Evolutionary conservation across 2,888 invertebrate genomes (phyloP), one percentile per base, ranked within the genome.

Genomic region (Pyrocoelia pectoralis): DNA sequence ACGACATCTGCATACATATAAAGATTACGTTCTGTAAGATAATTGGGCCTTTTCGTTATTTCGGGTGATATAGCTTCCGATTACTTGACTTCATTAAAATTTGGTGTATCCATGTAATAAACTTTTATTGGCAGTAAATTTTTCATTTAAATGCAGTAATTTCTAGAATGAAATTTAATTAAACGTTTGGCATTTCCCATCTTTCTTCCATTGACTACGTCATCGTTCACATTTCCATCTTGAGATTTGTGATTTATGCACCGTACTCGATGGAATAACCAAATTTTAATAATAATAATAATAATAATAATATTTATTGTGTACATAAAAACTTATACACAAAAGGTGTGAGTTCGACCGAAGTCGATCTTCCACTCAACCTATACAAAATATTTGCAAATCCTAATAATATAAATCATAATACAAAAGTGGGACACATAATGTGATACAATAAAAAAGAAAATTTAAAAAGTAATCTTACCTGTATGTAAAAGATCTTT

Each of bases 121-220:
- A 33, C 10, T 33, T 33, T 33, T 33, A 33, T 33, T 33, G 33
- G 33, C n/a, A 33, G 33, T 33, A 33, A 33, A 33, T 33, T 33
- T 33, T 33, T 33, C 33, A 33, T 33, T 33, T 33, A n/a, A 33
- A 33, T 33, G 33, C 33, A 33, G 33, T 33, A 33, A 33, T 33
- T n/a, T 33, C 33, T 33, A 33, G 33, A 33, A 33, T 33, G n/a
- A 33, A 33, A 33, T 33, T 33, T 33, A 33, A 33, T 33, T 33
- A 33, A 33, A 33, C 33, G 33, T 6, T 33, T 33, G 33, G 33
- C n/a, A 33, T 33, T 33, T 33, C 33, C 8, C 33, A 33, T 33
- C n/a, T 33, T 33, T 33, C 33, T 33, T 33, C 10, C n/a, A 33
- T 33, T 8, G 33, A n/a, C 33, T 33, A n/a, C 33, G 33, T n/a